A percentile compares a stretch with the other conserved stretches of the same genome.
These are phyloP conservation scores for Conopomorpha cramerella DNA, from an alignment of 1,140 invertebrate species.

Conservation along the genomic window DNA sequence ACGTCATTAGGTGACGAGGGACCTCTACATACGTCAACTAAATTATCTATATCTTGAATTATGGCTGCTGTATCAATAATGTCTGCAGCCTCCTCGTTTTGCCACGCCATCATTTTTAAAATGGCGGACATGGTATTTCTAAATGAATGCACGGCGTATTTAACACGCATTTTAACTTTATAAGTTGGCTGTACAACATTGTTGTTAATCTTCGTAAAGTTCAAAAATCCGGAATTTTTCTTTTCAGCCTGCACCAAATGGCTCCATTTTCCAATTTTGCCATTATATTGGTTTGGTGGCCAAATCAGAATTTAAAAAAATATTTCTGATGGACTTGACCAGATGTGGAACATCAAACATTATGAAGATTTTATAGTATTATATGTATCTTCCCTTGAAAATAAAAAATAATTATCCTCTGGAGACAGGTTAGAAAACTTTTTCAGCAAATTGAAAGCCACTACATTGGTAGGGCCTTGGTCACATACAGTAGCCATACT, in stretches of 20 bases:
- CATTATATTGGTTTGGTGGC: too few species aligned
- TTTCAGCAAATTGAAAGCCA: conserved; percentile 5
- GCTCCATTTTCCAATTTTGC: conserved; percentile 6
- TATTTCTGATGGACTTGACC: not conserved
- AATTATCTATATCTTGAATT: conserved; percentile 6
- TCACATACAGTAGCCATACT: conserved; percentile 6
- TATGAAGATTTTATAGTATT: not conserved
- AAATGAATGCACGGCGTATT: not conserved
- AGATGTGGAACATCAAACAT: not conserved
- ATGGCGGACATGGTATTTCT: not conserved
- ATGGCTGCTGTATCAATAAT: conserved; percentile 9
- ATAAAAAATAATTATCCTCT: not conserved
- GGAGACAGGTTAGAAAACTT: not conserved
- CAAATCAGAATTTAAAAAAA: not conserved
- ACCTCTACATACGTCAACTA: conserved; percentile 12
- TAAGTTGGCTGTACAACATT: not conserved
- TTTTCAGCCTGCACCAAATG: conserved; percentile 7
- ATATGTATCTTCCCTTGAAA: too few species aligned
- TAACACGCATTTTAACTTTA: not conserved
- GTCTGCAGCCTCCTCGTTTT: conserved; percentile 4
- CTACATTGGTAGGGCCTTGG: conserved; percentile 7
- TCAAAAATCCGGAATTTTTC: conserved; percentile 5
- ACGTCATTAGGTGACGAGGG: conserved; percentile 7
- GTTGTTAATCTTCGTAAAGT: not conserved
- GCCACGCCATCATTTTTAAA: not conserved